Evolutionary conservation across 2,888 invertebrate species (phyloP).

Genomic region (Spilosoma lubricipeda): DNA sequence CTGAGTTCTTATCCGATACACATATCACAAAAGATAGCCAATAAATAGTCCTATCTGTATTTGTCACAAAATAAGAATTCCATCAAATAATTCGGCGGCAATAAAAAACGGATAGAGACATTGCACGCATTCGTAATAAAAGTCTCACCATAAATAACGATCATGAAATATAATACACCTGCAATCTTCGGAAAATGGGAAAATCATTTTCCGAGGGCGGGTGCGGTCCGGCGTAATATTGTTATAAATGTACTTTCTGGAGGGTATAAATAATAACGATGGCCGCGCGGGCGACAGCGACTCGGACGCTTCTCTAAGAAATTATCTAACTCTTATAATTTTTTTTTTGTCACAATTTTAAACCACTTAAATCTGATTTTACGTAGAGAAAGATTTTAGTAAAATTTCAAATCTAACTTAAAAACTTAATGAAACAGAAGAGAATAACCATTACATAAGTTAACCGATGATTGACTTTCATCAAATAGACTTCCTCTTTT

Average conservation of each 20-base stretch:
- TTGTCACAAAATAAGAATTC: conserved; percentile 79
- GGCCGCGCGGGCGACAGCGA: conserved; percentile 56
- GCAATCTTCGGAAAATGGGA: conserved; percentile 86
- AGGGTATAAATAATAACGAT: conserved; percentile 85
- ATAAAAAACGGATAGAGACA: conserved; percentile 86
- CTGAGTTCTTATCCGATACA: conserved; percentile 63
- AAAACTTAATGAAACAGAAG: not conserved
- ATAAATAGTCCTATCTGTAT: conserved; percentile 72
- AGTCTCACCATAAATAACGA: conserved; percentile 85
- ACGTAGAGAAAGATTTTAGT: not conserved
- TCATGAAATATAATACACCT: conserved; percentile 87
- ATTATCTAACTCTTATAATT: conserved; percentile 46
- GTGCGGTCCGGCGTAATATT: conserved; percentile 85
- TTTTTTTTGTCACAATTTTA: conserved; percentile 17
- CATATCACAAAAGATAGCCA: conserved; percentile 69
- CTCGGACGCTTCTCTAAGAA: conserved; percentile 33
- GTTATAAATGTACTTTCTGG: conserved; percentile 85
- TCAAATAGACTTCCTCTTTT: not conserved
- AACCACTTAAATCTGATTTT: not conserved
- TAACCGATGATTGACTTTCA: not conserved
- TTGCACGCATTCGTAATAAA: conserved; percentile 86
- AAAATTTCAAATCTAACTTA: not conserved
- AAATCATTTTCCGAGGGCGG: conserved; percentile 86
- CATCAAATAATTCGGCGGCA: conserved; percentile 81
- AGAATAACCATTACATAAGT: not conserved